Evolutionary conservation across 2,888 invertebrate genomes (phyloP), one percentile per base, ranked within the genome.

Genomic region (Cheilosia vernalis): DNA sequence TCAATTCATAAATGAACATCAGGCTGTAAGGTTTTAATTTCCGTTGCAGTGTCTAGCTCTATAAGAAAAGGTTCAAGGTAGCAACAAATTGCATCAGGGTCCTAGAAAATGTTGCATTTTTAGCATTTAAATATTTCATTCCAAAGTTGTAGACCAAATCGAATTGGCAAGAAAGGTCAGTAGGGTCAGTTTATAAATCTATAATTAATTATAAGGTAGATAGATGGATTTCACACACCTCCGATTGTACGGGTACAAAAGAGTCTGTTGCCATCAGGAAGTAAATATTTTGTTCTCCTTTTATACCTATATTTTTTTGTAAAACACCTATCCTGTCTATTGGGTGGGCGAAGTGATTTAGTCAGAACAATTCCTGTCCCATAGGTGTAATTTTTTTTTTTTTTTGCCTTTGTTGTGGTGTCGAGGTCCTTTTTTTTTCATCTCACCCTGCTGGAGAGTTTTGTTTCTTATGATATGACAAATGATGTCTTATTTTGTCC

Each of bases 301-400:
- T 10, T 21, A 15, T 66, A 27, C 6, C 1, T 21, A 13, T 63
- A 24, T 63, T 30, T 58, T 13, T 21, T 51, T 53, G 17, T 47
- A 53, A 55, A 53, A 66, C 30, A 47, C 19, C 30, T 44, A 67
- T 60, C 21, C 10, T 13, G 13, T 64, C n/a, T 66, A 61, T 40
- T 73, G 80, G 66, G 80, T 80, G 80, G 80, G 66, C 66, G 37
- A 80, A 13, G 17, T 37, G 10, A 37, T 37, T 37, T 1, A 37
- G 37, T 37, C 40, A 76, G 51, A 33, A 33, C n/a, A 19, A 3
- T 19, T 15, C 37, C 49, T 33, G 51, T 33, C 53, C 60, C 53
- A 24, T 21, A 44, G 56, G 51, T 53, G 37, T 40, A 13, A 17
- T 1, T 33, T n/a, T 0, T 1, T 33, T n/a, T 0, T 1, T 49